phyloP scores from a whole-genome alignment of 2,797 vertebrate species.

The Dryobates pubescens region DNA sequence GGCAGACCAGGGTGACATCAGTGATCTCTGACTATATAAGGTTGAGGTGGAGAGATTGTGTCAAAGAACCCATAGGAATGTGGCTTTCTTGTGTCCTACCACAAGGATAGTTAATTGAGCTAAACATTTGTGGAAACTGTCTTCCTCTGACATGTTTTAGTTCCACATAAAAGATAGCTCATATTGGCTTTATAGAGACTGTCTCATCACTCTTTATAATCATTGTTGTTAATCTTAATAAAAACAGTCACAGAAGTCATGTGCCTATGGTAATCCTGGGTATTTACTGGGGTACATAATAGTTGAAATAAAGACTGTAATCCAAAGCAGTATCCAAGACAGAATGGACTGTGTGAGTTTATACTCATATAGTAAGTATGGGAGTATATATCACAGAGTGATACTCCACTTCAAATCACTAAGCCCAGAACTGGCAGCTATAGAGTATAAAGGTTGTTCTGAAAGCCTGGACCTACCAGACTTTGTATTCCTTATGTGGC shows the following conservation, averaged over 20 bases:
- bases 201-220: not conserved
- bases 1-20: not conserved
- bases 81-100: not conserved
- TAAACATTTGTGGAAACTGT: slow-evolving; percentile 9
- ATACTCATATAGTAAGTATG: not conserved
- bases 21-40: not conserved
- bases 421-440: not conserved
- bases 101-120: not conserved
- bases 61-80: not conserved
- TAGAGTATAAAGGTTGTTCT: not conserved
- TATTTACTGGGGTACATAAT: not conserved
- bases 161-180: not conserved
- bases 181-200: not conserved
- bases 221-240: not conserved
- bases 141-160: not conserved
- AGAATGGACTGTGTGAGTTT: not conserved
- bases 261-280: not conserved
- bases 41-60: not conserved
- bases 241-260: not conserved
- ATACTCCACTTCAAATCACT: not conserved
- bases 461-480: not conserved
- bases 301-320: not conserved
- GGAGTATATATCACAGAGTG: not conserved
- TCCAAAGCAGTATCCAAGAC: not conserved
- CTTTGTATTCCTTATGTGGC: not conserved